These are phyloP conservation scores for Ceyx melanurus DNA, from an alignment of 2,113 vertebrate genomes.

Conservation along the genomic window DNA sequence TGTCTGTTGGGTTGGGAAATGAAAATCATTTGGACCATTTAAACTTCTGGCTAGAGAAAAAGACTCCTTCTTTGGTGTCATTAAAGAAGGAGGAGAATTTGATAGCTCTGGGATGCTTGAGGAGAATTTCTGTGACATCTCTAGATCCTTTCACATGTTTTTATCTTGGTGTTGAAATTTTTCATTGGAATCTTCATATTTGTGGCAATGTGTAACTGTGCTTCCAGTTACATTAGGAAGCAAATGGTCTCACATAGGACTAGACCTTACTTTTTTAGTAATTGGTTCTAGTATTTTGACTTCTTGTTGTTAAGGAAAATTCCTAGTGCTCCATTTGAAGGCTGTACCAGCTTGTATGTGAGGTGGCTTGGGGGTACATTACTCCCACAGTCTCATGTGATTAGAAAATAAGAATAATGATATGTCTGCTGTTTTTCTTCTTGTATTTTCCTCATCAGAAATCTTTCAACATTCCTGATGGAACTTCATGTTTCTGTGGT, in stretches of 20 bases:
- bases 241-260: background rate
- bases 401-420: background rate
- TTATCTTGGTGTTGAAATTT: background rate
- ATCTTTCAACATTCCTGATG: background rate
- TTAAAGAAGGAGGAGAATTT: background rate
- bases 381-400: background rate
- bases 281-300: background rate
- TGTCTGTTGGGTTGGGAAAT: conserved; percentile 26
- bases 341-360: background rate
- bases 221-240: background rate
- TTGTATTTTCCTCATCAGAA: background rate
- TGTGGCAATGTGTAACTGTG: background rate
- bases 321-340: background rate
- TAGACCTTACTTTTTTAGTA: background rate
- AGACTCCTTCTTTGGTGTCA: background rate
- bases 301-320: background rate
- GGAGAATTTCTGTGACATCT: background rate
- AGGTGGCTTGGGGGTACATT: background rate
- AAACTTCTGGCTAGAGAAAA: background rate
- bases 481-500: background rate
- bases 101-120: background rate
- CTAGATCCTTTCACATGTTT: background rate
- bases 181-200: background rate
- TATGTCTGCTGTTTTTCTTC: background rate
- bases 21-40: conserved; percentile 25